Evolutionary conservation across 2,888 invertebrate species (phyloP).

Genomic region (Scaptomyza flava): DNA sequence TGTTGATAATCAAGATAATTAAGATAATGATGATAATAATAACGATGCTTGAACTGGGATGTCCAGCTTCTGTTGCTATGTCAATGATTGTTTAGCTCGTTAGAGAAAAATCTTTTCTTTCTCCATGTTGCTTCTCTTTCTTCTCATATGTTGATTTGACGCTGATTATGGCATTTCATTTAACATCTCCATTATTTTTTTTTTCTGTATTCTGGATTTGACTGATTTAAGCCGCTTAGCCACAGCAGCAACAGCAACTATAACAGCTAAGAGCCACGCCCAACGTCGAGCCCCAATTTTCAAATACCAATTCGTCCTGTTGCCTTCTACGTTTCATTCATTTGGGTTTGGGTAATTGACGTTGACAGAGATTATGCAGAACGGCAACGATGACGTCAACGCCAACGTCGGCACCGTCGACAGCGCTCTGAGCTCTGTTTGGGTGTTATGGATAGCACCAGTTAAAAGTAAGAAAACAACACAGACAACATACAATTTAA

Average conservation of each 20-base stretch:
- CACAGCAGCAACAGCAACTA: conserved; percentile 15
- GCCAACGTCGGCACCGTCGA: background rate
- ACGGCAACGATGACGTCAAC: conserved; percentile 3
- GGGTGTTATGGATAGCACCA: conserved; percentile 18
- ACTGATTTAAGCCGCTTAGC: conserved; percentile 78
- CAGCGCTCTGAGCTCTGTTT: conserved; percentile 9
- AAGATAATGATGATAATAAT: conserved; percentile 12
- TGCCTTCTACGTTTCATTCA: conserved; percentile 13
- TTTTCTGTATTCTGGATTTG: conserved; percentile 45
- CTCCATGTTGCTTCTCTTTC: background rate
- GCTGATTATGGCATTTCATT: conserved; percentile 28
- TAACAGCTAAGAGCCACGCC: conserved; percentile 13
- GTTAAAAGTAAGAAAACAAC: conserved; percentile 16
- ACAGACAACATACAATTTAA: background rate
- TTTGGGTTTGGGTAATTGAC: conserved; percentile 75
- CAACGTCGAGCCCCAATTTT: conserved; percentile 26
- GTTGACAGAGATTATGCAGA: conserved; percentile 70
- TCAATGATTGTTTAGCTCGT: conserved; percentile 59
- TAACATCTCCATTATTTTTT: background rate
- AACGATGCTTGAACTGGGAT: background rate
- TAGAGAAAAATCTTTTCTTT: conserved; percentile 19
- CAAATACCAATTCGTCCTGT: conserved; percentile 54
- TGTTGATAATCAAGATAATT: conserved; percentile 5
- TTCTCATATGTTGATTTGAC: background rate
- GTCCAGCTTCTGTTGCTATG: conserved; percentile 35